These are phyloP conservation scores for Sabatieria punctata DNA, from an alignment of 2,888 invertebrate species.

Conservation along the genomic window DNA sequence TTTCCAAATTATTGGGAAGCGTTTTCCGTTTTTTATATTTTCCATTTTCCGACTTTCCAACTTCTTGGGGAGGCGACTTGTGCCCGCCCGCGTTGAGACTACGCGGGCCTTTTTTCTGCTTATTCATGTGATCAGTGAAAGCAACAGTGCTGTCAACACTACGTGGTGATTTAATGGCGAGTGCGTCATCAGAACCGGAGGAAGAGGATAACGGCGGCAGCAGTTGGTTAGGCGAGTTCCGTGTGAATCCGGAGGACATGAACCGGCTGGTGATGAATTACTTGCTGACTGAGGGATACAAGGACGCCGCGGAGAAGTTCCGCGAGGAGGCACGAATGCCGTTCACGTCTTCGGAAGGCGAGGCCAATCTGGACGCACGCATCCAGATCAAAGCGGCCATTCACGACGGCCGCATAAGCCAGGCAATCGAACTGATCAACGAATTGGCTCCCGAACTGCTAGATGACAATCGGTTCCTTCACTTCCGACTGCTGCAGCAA, in stretches of 20 bases:
- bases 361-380: not conserved
- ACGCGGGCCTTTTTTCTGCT: too few relatives aligned
- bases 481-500: slow-evolving; percentile 85
- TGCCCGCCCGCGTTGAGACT: too few relatives aligned
- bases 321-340: slow-evolving; percentile 76
- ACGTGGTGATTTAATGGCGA: too few relatives aligned
- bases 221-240: slow-evolving; percentile 28
- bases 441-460: slow-evolving; percentile 79
- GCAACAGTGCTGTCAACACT: too few relatives aligned
- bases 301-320: slow-evolving; percentile 92
- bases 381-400: slow-evolving; percentile 68
- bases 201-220: not conserved
- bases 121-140: too few relatives aligned
- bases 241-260: slow-evolving; percentile 76
- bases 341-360: slow-evolving; percentile 46
- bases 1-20: too few relatives aligned
- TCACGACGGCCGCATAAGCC: slow-evolving; percentile 73
- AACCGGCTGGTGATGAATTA: slow-evolving; percentile 97
- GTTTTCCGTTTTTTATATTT: too few relatives aligned
- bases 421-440: slow-evolving; percentile 81
- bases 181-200: too few relatives aligned
- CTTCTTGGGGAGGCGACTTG: too few relatives aligned
- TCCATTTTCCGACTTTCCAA: too few relatives aligned
- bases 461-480: slow-evolving; percentile 82
- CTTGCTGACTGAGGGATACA: slow-evolving; percentile 50